These are phyloP conservation scores for Pitta sordida DNA, from an alignment of 2,113 vertebrate species.

Conservation along the genomic window DNA sequence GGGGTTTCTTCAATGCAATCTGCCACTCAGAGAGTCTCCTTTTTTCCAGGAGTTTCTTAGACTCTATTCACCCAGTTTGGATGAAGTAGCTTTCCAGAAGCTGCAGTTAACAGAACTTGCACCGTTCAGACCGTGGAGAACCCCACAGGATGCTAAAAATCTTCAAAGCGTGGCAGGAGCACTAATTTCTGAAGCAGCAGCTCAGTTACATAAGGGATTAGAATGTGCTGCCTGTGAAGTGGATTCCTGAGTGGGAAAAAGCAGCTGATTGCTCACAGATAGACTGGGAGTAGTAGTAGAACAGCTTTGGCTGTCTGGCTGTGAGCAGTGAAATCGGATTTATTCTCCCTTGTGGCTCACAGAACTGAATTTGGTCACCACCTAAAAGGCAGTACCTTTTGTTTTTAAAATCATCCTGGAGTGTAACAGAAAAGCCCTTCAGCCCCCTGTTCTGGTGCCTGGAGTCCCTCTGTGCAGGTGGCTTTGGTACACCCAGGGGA, in stretches of 20 bases:
- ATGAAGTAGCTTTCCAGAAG: neutral
- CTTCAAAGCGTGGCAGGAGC: neutral
- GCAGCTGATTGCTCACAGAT: constrained; percentile 29
- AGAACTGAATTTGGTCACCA: constrained; percentile 2
- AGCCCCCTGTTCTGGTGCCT: neutral
- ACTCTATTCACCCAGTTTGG: neutral
- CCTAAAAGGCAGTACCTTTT: constrained; percentile 21
- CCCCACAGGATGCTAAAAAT: neutral
- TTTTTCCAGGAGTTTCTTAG: neutral
- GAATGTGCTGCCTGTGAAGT: neutral
- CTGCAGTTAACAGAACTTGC: neutral
- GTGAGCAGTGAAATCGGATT: neutral
- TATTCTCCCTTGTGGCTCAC: constrained; percentile 34
- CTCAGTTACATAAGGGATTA: constrained; percentile 8
- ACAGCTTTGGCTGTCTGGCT: constrained; percentile 18
- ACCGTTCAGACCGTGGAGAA: neutral
- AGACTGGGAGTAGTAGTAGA: constrained; percentile 4
- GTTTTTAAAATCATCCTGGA: neutral
- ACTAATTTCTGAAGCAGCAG: neutral
- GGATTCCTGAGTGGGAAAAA: neutral
- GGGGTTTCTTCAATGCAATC: neutral
- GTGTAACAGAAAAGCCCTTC: neutral
- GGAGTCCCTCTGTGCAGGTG: rapidly evolving
- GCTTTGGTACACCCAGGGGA: rapidly evolving
- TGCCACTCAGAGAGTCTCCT: neutral